Evolutionary conservation across 2,113 vertebrate genomes (phyloP).

Genomic region (Pleuronectes platessa): DNA sequence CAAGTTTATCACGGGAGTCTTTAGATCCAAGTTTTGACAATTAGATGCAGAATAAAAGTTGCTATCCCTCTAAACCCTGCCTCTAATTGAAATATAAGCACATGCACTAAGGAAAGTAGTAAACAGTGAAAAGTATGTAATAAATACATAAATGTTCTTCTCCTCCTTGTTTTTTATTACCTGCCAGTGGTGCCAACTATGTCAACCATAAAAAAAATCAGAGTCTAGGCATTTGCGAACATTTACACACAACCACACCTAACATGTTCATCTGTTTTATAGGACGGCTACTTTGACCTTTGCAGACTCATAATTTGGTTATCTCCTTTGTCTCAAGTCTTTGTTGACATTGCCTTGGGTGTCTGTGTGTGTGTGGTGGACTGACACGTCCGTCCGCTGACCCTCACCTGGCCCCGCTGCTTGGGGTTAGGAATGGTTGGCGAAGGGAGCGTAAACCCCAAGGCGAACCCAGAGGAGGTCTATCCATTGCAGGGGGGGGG

Average conservation of each 20-base stretch:
- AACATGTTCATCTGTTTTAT: slow-evolving; percentile 11
- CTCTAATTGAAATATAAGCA: neutral
- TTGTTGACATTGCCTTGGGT: slow-evolving; percentile 73
- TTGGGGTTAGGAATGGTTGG: slow-evolving; percentile 45
- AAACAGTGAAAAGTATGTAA: neutral
- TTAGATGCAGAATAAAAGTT: too few relatives aligned
- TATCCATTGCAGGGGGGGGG: neutral
- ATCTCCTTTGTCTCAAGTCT: slow-evolving; percentile 49
- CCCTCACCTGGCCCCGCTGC: slow-evolving; percentile 67
- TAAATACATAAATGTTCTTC: neutral
- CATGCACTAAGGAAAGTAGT: neutral
- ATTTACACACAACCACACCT: neutral
- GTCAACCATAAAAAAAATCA: neutral
- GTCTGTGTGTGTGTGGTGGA: slow-evolving; percentile 32
- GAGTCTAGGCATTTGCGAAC: neutral
- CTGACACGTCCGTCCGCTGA: slow-evolving; percentile 59
- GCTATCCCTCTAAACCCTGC: neutral
- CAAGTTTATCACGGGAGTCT: neutral
- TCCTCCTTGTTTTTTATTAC: neutral
- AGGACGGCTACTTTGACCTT: slow-evolving; percentile 27
- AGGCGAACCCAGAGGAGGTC: slow-evolving; percentile 34
- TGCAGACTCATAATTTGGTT: slow-evolving; percentile 47
- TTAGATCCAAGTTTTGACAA: neutral
- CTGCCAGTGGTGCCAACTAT: neutral
- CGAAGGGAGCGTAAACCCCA: slow-evolving; percentile 33